These are phyloP conservation scores for Acleris cristana DNA, from an alignment of 2,888 invertebrate species.

Conservation along the genomic window DNA sequence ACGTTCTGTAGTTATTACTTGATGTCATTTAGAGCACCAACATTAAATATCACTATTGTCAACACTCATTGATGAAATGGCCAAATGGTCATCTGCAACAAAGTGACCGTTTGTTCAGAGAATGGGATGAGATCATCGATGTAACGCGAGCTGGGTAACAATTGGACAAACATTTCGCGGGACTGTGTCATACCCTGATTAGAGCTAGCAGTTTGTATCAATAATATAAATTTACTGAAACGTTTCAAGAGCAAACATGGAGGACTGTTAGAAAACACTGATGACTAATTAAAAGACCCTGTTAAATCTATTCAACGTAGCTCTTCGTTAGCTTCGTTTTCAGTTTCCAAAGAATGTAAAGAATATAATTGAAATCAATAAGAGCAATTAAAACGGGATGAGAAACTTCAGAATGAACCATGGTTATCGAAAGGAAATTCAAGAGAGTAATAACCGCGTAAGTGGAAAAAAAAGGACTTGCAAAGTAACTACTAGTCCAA, in stretches of 20 bases:
- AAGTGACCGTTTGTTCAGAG: conserved; percentile 17
- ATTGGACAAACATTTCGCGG: conserved; percentile 54
- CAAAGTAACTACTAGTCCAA: no score
- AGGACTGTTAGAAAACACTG: neutral
- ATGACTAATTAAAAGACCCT: no score
- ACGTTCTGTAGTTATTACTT: no score
- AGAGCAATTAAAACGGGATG: no score
- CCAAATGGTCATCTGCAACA: conserved; percentile 18
- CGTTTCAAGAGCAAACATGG: conserved; percentile 14
- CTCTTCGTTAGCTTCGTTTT: no score
- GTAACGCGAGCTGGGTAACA: conserved; percentile 26
- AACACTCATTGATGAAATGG: conserved; percentile 23
- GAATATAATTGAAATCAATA: no score
- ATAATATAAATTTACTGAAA: conserved; percentile 47
- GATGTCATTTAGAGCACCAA: neutral
- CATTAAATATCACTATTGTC: neutral
- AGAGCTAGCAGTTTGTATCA: conserved; percentile 57
- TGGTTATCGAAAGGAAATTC: no score
- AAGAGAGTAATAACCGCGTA: no score
- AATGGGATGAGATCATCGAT: conserved; percentile 35
- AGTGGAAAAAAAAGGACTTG: no score
- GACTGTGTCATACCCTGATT: conserved; percentile 62
- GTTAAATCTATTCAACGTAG: no score
- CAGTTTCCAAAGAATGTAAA: no score
- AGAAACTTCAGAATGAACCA: no score